phyloP scores from a whole-genome alignment of 1,140 invertebrate genomes.

The Leguminivora glycinivorella region DNA sequence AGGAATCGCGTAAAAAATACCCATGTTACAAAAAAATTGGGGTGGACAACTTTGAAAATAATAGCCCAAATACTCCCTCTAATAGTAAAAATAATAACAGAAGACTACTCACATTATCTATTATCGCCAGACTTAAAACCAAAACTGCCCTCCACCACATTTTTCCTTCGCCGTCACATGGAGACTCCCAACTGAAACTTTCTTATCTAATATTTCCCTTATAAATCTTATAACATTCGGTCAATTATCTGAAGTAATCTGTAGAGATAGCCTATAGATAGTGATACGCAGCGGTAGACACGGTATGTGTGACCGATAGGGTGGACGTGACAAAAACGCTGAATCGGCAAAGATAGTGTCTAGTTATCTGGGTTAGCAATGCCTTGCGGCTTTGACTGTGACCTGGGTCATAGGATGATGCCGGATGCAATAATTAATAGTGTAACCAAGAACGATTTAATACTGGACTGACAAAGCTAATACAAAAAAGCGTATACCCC shows the following conservation, averaged over 20 bases:
- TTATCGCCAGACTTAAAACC: slow-evolving; percentile 34
- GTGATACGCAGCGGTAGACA: neutral
- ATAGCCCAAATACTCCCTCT: too few relatives aligned
- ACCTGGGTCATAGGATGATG: neutral
- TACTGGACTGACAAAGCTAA: too few relatives aligned
- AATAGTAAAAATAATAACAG: slow-evolving; percentile 33
- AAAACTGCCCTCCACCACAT: slow-evolving; percentile 43
- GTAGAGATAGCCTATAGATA: slow-evolving; percentile 13
- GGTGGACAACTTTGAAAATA: too few relatives aligned
- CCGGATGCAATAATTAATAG: too few relatives aligned
- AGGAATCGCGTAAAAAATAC: too few relatives aligned
- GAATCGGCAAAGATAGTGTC: slow-evolving; percentile 10
- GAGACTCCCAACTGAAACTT: slow-evolving; percentile 33
- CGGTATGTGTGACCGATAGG: slow-evolving; percentile 17
- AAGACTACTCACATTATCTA: slow-evolving; percentile 46
- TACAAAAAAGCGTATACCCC: too few relatives aligned
- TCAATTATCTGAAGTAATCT: slow-evolving; percentile 14
- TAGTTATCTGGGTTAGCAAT: slow-evolving; percentile 8
- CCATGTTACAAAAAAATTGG: too few relatives aligned
- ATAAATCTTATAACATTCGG: slow-evolving; percentile 28
- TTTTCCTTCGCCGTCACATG: slow-evolving; percentile 41
- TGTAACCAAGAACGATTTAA: too few relatives aligned
- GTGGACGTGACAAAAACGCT: slow-evolving; percentile 17
- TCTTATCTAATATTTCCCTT: neutral
- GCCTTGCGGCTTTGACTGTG: neutral